phyloP scores from a whole-genome alignment of 2,113 vertebrate species.

The Caranx ignobilis region DNA sequence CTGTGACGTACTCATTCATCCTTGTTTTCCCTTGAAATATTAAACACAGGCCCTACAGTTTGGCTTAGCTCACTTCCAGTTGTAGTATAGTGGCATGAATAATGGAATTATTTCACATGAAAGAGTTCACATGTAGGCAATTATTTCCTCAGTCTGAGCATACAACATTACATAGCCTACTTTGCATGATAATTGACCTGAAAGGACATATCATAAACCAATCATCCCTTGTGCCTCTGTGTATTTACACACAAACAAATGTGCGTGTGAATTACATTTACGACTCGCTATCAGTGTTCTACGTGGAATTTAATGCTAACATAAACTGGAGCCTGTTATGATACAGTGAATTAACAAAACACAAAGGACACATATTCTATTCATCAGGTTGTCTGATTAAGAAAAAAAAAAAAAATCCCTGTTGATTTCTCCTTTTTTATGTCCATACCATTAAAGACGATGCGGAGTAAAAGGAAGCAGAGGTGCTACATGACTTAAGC shows the following conservation, averaged over 20 bases:
- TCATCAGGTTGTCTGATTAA: not conserved
- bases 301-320: not conserved
- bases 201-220: conserved; percentile 7
- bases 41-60: not conserved
- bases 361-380: not conserved
- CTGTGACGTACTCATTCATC: not conserved
- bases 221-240: not conserved
- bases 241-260: not conserved
- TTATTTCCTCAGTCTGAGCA: conserved; percentile 38
- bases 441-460: not conserved
- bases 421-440: conserved; percentile 2
- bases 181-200: conserved; percentile 53
- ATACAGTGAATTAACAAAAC: not conserved
- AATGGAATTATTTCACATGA: conserved; percentile 72
- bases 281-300: not conserved
- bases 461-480: not conserved
- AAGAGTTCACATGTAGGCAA: conserved; percentile 47
- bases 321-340: not conserved
- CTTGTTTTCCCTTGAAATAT: conserved; percentile 54
- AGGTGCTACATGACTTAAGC: not conserved
- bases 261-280: not conserved
- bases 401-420: not conserved
- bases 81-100: conserved; percentile 56
- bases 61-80: conserved; percentile 45
- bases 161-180: conserved; percentile 7